phyloP scores from a whole-genome alignment of 1,140 invertebrate genomes.

The Brachionus manjavacas region DNA sequence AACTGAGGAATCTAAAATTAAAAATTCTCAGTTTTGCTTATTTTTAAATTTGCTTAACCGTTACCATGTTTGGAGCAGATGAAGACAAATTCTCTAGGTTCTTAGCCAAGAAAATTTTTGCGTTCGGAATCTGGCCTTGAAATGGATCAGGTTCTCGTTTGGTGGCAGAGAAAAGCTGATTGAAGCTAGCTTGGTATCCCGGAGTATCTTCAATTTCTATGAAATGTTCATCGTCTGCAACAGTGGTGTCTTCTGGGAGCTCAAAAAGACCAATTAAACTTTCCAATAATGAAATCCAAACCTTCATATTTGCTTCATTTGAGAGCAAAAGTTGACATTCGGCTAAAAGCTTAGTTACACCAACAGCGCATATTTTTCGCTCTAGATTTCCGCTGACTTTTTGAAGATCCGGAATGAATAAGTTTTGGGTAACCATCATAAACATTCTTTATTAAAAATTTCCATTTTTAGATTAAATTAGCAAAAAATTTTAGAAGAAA shows the following conservation, averaged over 20 bases:
- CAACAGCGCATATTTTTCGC: slow-evolving; percentile 80
- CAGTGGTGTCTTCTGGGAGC: slow-evolving; percentile 73
- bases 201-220: slow-evolving; percentile 76
- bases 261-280: slow-evolving; percentile 79
- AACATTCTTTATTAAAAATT: slow-evolving; percentile 69
- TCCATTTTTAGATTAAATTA: background rate
- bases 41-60: background rate
- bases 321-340: slow-evolving; percentile 67
- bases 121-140: slow-evolving; percentile 30
- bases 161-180: slow-evolving; percentile 30
- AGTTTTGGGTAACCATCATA: slow-evolving; percentile 81
- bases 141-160: slow-evolving; percentile 33
- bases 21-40: background rate
- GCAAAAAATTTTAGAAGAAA: background rate
- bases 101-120: slow-evolving; percentile 23
- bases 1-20: slow-evolving; percentile 12
- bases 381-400: slow-evolving; percentile 76
- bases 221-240: slow-evolving; percentile 76
- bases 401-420: slow-evolving; percentile 77
- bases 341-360: slow-evolving; percentile 75
- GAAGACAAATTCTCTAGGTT: background rate
- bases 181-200: slow-evolving; percentile 44
- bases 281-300: slow-evolving; percentile 65
- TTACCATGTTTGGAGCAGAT: slow-evolving; percentile 16
- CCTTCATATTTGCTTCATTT: slow-evolving; percentile 63